Conservation (phyloP, 2,797 vertebrate species). For the Falco cherrug region DNA sequence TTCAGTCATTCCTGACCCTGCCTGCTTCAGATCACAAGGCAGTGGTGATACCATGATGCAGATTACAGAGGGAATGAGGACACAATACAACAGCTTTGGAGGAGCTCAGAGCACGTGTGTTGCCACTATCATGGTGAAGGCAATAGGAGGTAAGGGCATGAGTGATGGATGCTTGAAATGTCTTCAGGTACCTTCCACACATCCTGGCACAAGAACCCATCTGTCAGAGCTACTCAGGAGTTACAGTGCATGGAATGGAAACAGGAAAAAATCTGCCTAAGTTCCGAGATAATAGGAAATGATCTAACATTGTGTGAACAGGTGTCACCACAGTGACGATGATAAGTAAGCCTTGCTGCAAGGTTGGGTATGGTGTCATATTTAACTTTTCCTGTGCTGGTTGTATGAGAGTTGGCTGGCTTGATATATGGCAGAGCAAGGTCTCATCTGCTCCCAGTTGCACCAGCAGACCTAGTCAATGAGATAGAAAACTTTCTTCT, state of each 20-base stretch:
- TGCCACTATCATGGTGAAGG: not conserved
- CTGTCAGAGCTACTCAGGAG: not conserved
- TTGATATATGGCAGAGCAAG: not conserved
- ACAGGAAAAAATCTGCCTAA: not conserved
- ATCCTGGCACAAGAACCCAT: not conserved
- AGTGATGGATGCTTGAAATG: not conserved
- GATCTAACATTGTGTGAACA: not conserved
- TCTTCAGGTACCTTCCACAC: not conserved
- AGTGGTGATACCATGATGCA: not conserved
- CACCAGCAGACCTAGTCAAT: not conserved
- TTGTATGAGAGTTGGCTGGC: not conserved
- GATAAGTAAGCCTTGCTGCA: not conserved
- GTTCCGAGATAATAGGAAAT: not conserved
- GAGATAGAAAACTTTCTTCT: not conserved
- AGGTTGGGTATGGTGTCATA: not conserved
- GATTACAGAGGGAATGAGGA: not conserved
- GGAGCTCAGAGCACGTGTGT: not conserved
- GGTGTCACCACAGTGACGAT: rapidly evolving
- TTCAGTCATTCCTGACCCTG: not conserved
- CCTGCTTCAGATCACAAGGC: not conserved
- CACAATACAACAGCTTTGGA: not conserved
- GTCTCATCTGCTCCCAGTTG: not conserved
- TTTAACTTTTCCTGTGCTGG: not conserved
- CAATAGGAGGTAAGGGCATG: not conserved
- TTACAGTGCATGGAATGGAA: not conserved